Base-by-base conservation (phyloP, 2,888 invertebrate species). In the Eupithecia subfuscata region DNA sequence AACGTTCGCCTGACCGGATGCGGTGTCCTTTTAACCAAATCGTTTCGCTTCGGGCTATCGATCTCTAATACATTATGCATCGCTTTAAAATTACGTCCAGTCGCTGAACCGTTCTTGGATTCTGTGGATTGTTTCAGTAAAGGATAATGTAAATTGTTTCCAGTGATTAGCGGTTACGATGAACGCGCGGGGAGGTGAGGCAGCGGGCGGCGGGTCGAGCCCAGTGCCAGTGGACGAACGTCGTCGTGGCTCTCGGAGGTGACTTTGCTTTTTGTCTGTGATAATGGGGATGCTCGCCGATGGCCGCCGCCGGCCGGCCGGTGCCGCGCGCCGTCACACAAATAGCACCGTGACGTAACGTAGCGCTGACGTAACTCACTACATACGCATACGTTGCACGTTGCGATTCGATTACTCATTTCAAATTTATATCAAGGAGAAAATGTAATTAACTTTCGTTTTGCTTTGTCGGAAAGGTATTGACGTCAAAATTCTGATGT, bases 211-310 rank as follows among this genome's bases (percentile, higher is more conserved):
- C 80, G 81, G 86, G 85, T 87, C 85, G 86, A 88, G 87, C 84
- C 86, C 81, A 72, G 81, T 75, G 79, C 81, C 79, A 78, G 81
- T 81, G 82, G 83, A 79, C 81, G 83, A 83, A 82, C 82, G 82
- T 78, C 82, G 82, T 78, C 79, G 77, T 78, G 74, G 71, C 52
- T 78, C 74, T 75, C 75, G 40, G 86, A 87, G 89, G 90, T 90
- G 89, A 90, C 90, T 87, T 88, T 88, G 81, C 75, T 80, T 85
- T 82, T 86, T 81, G 80, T 80, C 78, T 77, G 79, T 80, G 81
- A 83, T 85, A 86, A 85, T 85, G 79, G 84, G 84, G 82, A 84
- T 85, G 80, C 75, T 82, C 69, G 82, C 82, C 81, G 82, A 78
- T 79, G 64, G 64, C 14, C 43, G 67, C 81, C 79, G 77, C 75